Evolutionary conservation across 2,113 vertebrate species (phyloP).

Genomic region (Benitochromis conjunctus): DNA sequence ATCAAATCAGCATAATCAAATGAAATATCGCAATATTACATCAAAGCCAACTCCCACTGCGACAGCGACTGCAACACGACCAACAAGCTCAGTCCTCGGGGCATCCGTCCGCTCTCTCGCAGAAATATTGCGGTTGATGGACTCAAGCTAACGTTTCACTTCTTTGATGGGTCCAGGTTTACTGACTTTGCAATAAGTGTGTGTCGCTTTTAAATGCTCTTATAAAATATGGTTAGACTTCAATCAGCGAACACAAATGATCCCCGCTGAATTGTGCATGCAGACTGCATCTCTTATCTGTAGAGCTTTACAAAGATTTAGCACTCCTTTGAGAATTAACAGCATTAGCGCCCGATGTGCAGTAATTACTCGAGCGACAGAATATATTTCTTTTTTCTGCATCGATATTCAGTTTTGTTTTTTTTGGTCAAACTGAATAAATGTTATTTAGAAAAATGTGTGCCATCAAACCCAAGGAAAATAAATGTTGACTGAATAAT

Average conservation of each 20-base stretch:
- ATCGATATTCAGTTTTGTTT: not conserved
- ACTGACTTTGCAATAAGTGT: not conserved
- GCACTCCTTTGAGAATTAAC: not conserved
- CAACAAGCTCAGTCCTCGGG: slow-evolving; percentile 76
- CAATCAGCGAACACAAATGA: slow-evolving; percentile 14
- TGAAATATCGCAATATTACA: slow-evolving; percentile 88
- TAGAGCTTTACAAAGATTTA: not conserved
- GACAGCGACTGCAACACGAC: slow-evolving; percentile 80
- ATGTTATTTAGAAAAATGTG: not conserved
- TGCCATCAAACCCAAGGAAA: not conserved
- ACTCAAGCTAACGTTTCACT: not conserved
- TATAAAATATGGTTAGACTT: slow-evolving; percentile 4
- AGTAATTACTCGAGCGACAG: not conserved
- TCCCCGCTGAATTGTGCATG: not conserved
- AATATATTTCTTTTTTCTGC: not conserved
- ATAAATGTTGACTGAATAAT: not conserved
- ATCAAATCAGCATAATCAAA: slow-evolving; percentile 87
- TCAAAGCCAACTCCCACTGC: slow-evolving; percentile 81
- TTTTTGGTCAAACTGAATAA: not conserved
- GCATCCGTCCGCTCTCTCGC: slow-evolving; percentile 1
- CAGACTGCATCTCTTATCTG: not conserved
- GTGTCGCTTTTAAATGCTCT: slow-evolving; percentile 3
- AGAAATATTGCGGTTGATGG: not conserved
- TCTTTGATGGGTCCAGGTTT: not conserved
- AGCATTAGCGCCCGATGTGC: not conserved